Conservation (phyloP, 2,113 vertebrate species). For the Rhadina sibilatrix region DNA sequence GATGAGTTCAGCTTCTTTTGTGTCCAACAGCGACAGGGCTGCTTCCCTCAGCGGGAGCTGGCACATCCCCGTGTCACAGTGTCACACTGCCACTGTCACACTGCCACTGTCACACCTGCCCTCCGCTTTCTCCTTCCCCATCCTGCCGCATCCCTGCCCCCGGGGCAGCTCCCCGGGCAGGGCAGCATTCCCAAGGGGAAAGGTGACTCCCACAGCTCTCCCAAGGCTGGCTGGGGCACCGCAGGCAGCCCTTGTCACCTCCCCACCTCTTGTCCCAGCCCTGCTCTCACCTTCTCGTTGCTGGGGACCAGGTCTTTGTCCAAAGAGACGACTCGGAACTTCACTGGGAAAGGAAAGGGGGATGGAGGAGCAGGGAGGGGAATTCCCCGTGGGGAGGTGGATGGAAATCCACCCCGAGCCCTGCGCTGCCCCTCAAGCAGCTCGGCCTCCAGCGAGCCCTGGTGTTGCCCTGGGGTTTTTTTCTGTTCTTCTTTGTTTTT, state of each 20-base stretch:
- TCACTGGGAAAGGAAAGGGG: background rate
- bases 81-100: too few species aligned
- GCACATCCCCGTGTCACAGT: background rate
- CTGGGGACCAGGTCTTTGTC: background rate
- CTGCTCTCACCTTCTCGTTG: constrained; percentile 13
- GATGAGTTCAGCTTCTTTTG: too few species aligned
- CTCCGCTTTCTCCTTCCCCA: background rate
- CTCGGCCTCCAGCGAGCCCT: fast-evolving
- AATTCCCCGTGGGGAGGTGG: background rate
- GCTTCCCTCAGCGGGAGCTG: background rate
- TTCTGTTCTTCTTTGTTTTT: too few species aligned
- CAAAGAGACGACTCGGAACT: constrained; percentile 19
- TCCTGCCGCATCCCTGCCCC: background rate
- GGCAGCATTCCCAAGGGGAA: background rate
- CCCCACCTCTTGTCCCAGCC: fast-evolving
- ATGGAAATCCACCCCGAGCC: background rate
- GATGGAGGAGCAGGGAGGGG: background rate
- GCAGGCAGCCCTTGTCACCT: background rate
- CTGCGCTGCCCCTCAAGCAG: background rate
- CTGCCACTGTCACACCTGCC: background rate
- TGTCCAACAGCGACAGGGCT: too few species aligned
- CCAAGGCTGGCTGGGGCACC: fast-evolving
- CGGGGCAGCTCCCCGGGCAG: background rate
- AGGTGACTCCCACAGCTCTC: background rate
- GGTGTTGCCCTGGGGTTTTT: background rate